phyloP scores from a whole-genome alignment of 2,113 vertebrate genomes.

The Ahaetulla prasina region DNA sequence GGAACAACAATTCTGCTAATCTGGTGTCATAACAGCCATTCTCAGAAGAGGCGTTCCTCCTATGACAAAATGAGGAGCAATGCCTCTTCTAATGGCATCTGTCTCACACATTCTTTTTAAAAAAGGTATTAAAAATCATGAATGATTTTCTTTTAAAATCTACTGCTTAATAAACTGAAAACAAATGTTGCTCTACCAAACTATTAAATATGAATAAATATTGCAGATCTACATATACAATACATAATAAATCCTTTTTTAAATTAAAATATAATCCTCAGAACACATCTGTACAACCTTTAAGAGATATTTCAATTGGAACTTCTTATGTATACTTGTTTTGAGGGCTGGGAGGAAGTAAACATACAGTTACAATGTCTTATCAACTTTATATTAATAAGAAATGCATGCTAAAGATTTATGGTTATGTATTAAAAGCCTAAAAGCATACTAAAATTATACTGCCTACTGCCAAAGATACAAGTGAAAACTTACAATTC shows the following conservation, averaged over 20 bases:
- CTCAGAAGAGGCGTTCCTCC: not conserved
- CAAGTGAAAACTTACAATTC: slow-evolving; percentile 3
- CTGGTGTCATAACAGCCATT: not conserved
- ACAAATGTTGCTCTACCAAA: not conserved
- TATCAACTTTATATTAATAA: not conserved
- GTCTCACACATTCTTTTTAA: not conserved
- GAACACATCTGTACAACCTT: not conserved
- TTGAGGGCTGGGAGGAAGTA: slow-evolving; percentile 12
- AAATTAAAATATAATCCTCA: not conserved
- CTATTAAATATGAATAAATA: not conserved
- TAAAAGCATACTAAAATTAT: slow-evolving; percentile 14
- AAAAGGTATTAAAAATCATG: not conserved
- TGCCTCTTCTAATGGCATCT: not conserved
- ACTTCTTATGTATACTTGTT: not conserved
- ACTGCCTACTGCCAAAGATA: slow-evolving; percentile 5
- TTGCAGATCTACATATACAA: not conserved
- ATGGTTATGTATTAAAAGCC: slow-evolving; percentile 8
- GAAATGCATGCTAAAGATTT: slow-evolving; percentile 15
- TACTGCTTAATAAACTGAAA: not conserved
- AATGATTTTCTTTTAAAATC: not conserved
- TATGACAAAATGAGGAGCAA: not conserved
- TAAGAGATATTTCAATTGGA: not conserved
- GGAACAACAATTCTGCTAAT: not conserved
- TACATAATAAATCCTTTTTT: not conserved
- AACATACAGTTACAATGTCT: slow-evolving; percentile 1